Percentiles rank a stretch among this genome's conserved stretches.
phyloP scores from a whole-genome alignment of 2,888 invertebrate genomes.

The Adelphocoris suturalis region DNA sequence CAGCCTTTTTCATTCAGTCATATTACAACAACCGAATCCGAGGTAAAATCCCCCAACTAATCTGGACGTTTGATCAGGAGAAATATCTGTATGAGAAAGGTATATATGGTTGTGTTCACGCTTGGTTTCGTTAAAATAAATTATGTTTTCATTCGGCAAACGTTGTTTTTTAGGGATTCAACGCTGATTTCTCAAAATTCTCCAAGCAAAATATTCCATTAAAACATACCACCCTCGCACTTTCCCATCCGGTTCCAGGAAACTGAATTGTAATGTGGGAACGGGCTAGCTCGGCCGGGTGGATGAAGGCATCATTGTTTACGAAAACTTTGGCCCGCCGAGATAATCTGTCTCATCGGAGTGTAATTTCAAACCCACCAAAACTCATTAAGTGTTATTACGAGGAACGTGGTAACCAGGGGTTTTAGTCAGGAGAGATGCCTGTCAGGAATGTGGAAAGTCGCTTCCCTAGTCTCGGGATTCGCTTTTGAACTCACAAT shows the following conservation, averaged over 20 bases:
- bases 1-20: too few species aligned
- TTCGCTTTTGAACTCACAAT: neutral
- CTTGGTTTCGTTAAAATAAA: too few species aligned
- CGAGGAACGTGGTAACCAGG: slow-evolving; percentile 38
- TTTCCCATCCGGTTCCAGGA: slow-evolving; percentile 12
- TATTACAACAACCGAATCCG: too few species aligned
- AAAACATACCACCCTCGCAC: neutral
- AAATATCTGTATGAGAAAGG: too few species aligned
- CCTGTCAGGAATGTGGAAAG: slow-evolving; percentile 27
- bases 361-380: slow-evolving; percentile 39
- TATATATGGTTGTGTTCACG: too few species aligned
- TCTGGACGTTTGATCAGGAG: too few species aligned
- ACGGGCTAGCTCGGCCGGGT: neutral
- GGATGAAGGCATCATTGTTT: slow-evolving; percentile 34
- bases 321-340: slow-evolving; percentile 28
- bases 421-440: neutral
- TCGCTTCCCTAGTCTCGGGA: neutral
- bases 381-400: slow-evolving; percentile 39
- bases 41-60: too few species aligned
- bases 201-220: neutral
- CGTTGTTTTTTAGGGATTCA: too few species aligned
- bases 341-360: slow-evolving; percentile 39
- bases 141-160: too few species aligned
- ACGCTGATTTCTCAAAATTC: neutral
- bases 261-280: slow-evolving; percentile 27